A percentile compares a stretch with the other conserved stretches of the same genome.
Conservation (phyloP, 2,888 invertebrate species). For the Petrolisthes manimaculis region DNA sequence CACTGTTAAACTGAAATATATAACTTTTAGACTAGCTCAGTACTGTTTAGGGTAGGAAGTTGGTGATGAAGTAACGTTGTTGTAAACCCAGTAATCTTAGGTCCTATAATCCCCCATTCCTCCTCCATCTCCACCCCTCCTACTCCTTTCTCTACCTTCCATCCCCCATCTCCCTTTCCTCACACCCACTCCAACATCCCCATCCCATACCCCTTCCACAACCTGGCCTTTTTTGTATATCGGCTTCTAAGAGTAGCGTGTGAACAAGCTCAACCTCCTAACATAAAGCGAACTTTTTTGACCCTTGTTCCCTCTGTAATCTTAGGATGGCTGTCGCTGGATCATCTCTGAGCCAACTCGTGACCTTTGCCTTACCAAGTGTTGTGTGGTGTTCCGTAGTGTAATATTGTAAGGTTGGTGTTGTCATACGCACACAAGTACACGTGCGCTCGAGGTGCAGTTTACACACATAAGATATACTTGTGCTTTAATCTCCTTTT, state of each 20-base stretch:
- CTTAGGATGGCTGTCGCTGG: conserved; percentile 49
- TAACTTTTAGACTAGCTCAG: conserved; percentile 57
- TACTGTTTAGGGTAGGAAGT: conserved; percentile 55
- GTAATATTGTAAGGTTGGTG: conserved; percentile 34
- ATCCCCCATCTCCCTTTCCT: not conserved
- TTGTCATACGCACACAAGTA: conserved; percentile 32
- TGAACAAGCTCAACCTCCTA: conserved; percentile 57
- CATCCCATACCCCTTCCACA: conserved; percentile 20
- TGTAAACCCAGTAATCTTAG: conserved; percentile 29
- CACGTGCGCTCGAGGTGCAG: not conserved
- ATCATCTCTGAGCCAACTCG: conserved; percentile 42
- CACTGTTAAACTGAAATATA: conserved; percentile 46
- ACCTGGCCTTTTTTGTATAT: conserved; percentile 51
- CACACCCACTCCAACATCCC: not conserved
- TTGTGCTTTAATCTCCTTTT: not conserved
- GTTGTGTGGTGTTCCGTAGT: conserved; percentile 61
- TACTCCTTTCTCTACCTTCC: not conserved
- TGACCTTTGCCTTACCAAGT: conserved; percentile 62
- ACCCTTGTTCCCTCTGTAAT: conserved; percentile 31
- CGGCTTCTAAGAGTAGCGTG: conserved; percentile 60
- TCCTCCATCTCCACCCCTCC: not conserved
- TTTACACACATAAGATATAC: not conserved
- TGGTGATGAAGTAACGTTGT: conserved; percentile 52
- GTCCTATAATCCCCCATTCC: not conserved
- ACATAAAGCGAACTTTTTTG: conserved; percentile 6